A percentile compares a stretch with the other conserved stretches of the same genome.
phyloP scores from a whole-genome alignment of 2,113 vertebrate species.

The Labeo rohita region DNA sequence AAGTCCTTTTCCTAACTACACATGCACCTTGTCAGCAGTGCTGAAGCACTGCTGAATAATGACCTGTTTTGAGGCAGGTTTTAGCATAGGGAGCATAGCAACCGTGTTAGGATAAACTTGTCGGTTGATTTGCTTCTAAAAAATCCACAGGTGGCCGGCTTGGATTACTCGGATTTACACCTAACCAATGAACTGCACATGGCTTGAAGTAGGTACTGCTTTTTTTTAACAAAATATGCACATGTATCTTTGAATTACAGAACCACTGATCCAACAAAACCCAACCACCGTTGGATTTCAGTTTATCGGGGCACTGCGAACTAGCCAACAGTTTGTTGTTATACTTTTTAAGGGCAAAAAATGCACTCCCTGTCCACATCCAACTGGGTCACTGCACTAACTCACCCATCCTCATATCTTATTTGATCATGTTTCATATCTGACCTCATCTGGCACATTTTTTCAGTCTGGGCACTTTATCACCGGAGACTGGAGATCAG shows the following conservation, averaged over 20 bases:
- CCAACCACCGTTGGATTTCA: background rate
- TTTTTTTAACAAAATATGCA: background rate
- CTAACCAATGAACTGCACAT: background rate
- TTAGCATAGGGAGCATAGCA: background rate
- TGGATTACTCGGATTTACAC: conserved; percentile 7
- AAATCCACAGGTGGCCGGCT: conserved; percentile 1
- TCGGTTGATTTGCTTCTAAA: background rate
- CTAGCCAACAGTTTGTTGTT: background rate
- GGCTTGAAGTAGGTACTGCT: background rate
- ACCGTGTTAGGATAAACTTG: background rate
- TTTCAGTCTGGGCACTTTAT: conserved; percentile 28
- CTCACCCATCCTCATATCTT: conserved; percentile 29
- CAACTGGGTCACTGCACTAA: conserved; percentile 13
- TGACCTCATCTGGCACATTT: conserved; percentile 10
- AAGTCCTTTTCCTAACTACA: conserved; percentile 34
- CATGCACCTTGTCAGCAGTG: conserved; percentile 28
- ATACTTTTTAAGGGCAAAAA: background rate
- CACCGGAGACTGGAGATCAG: conserved; percentile 47
- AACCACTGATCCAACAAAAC: conserved; percentile 3
- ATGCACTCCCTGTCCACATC: background rate
- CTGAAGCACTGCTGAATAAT: conserved; percentile 40
- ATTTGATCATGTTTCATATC: conserved; percentile 29
- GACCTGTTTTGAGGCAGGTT: conserved; percentile 28
- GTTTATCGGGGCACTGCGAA: background rate
- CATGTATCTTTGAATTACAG: background rate